Percentiles rank a stretch among this genome's conserved stretches.
Evolutionary conservation across 2,797 vertebrate species (phyloP).

Genomic region (Danio jaintianensis): DNA sequence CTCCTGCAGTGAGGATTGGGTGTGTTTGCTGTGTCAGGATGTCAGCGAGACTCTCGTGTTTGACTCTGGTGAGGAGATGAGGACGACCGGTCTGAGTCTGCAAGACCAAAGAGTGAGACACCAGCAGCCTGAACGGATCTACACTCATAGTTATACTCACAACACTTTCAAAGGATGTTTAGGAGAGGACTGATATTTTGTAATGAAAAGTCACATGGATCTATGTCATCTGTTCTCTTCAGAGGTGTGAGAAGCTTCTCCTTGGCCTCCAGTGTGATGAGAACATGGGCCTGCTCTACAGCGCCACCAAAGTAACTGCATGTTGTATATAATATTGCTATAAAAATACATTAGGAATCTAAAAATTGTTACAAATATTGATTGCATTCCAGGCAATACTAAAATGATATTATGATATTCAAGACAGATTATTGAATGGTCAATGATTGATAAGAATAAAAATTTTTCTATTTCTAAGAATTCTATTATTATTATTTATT

Average conservation of each 20-base stretch:
- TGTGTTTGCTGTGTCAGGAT: constrained; percentile 74
- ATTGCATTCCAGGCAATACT: not conserved
- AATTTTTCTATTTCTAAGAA: too few relatives aligned
- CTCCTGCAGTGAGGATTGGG: constrained; percentile 65
- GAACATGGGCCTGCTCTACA: constrained; percentile 51
- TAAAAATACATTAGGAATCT: not conserved
- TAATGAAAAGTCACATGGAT: constrained; percentile 5
- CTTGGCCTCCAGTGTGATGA: constrained; percentile 70
- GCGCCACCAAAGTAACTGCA: constrained; percentile 58
- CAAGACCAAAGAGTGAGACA: constrained; percentile 71
- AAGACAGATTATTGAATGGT: not conserved
- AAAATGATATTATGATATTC: not conserved
- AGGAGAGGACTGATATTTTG: not conserved
- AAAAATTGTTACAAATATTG: not conserved
- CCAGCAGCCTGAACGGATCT: not conserved
- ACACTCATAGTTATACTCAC: not conserved
- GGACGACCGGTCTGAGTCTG: constrained; percentile 58
- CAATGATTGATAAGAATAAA: not conserved
- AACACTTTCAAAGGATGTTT: not conserved
- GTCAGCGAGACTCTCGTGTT: constrained; percentile 63
- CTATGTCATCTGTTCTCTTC: constrained; percentile 24
- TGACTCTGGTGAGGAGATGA: constrained; percentile 48
- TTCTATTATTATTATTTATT: too few relatives aligned
- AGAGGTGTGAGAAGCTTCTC: constrained; percentile 75
- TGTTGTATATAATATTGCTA: not conserved